Evolutionary conservation across 2,113 vertebrate genomes (phyloP).

Genomic region (Spheniscus mendiculus): DNA sequence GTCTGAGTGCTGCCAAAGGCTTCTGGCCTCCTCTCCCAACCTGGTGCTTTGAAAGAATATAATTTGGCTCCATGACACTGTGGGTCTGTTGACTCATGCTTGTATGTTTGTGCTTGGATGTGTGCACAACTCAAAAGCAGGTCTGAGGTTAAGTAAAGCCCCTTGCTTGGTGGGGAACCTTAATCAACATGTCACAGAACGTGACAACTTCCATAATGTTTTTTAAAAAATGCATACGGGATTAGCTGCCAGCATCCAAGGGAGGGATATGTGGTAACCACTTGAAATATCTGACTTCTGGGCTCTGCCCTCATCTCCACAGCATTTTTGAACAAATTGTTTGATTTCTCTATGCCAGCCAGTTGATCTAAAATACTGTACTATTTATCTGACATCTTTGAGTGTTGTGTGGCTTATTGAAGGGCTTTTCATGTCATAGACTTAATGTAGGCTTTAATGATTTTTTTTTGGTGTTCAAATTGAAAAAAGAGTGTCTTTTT

Average conservation of each 20-base stretch:
- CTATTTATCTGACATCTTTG: not conserved
- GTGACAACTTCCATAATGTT: slow-evolving; percentile 45
- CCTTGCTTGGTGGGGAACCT: slow-evolving; percentile 2
- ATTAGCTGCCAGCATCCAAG: slow-evolving; percentile 22
- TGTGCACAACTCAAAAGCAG: slow-evolving; percentile 19
- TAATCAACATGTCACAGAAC: slow-evolving; percentile 32
- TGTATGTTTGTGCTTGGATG: slow-evolving; percentile 21
- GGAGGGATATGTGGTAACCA: not conserved
- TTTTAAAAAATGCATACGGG: slow-evolving; percentile 14
- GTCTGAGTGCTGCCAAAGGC: slow-evolving; percentile 42
- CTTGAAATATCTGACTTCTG: slow-evolving; percentile 13
- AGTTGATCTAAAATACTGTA: not conserved
- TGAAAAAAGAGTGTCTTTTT: not conserved
- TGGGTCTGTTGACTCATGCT: not conserved
- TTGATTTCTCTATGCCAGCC: not conserved
- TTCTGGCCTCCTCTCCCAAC: slow-evolving; percentile 19
- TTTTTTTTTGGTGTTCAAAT: not conserved
- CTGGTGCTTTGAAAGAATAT: slow-evolving; percentile 17
- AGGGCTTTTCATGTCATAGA: not conserved
- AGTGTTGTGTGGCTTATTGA: not conserved
- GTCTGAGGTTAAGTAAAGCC: slow-evolving; percentile 56
- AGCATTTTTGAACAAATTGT: not conserved
- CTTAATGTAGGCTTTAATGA: not conserved
- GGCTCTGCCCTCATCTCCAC: not conserved
- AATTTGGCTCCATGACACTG: slow-evolving; percentile 42